These are phyloP conservation scores for Neogobius melanostomus DNA, from an alignment of 2,113 vertebrate genomes.

Conservation along the genomic window DNA sequence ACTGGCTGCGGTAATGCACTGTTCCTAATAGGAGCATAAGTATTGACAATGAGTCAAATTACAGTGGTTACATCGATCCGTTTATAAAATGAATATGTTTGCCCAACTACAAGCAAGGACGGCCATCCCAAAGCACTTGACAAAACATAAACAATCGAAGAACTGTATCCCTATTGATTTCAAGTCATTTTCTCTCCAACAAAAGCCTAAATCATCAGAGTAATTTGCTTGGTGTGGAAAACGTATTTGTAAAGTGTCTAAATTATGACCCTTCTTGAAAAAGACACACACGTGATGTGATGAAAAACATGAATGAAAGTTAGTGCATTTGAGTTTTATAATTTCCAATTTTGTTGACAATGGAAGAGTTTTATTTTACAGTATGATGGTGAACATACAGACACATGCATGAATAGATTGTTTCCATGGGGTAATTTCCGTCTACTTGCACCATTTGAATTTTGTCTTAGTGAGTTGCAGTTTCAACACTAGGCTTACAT, in stretches of 20 bases:
- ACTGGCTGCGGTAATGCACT: constrained; percentile 58
- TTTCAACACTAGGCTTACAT: too few relatives aligned
- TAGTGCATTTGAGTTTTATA: too few relatives aligned
- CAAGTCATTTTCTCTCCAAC: constrained; percentile 9
- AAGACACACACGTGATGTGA: too few relatives aligned
- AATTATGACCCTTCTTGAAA: not conserved
- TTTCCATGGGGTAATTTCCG: too few relatives aligned
- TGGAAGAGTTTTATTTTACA: too few relatives aligned
- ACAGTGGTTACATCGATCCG: constrained; percentile 56
- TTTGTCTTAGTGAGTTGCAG: too few relatives aligned
- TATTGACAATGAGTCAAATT: constrained; percentile 63
- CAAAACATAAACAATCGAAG: constrained; percentile 26
- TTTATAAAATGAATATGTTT: constrained; percentile 44
- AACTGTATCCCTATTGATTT: constrained; percentile 6
- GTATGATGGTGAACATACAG: too few relatives aligned
- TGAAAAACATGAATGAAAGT: too few relatives aligned
- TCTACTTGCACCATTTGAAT: too few relatives aligned
- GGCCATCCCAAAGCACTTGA: constrained; percentile 2
- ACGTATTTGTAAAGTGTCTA: not conserved
- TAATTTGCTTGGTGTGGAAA: not conserved
- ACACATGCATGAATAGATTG: too few relatives aligned
- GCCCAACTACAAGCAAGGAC: constrained; percentile 21
- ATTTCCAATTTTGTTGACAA: too few relatives aligned
- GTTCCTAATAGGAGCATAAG: constrained; percentile 55
- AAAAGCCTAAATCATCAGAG: not conserved